phyloP scores from a whole-genome alignment of 2,113 vertebrate species.

The Colius striatus region DNA sequence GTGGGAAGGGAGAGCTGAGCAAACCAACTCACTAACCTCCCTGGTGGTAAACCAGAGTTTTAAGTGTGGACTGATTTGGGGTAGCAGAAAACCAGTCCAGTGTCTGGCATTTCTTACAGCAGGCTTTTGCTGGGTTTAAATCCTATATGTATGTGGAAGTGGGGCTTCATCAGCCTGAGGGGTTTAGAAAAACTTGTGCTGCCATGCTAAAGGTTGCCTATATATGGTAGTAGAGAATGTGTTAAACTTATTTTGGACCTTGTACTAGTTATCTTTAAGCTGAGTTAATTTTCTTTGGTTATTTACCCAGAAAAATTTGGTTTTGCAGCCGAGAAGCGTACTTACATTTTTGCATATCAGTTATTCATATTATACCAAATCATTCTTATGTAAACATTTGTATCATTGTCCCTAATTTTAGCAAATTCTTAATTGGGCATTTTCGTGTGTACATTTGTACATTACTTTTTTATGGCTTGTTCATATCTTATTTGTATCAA shows the following conservation, averaged over 20 bases:
- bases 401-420: not conserved
- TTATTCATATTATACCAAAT: accelerated
- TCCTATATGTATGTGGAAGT: not conserved
- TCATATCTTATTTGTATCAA: not conserved
- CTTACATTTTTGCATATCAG: not conserved
- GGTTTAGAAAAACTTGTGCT: not conserved
- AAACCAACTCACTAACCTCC: not conserved
- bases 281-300: not conserved
- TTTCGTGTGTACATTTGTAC: not conserved
- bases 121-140: not conserved
- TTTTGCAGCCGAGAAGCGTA: not conserved
- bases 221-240: not conserved
- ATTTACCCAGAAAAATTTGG: not conserved
- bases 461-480: not conserved
- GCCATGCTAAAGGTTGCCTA: not conserved
- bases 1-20: not conserved
- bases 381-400: not conserved
- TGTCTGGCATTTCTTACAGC: not conserved
- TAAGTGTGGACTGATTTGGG: not conserved
- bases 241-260: not conserved
- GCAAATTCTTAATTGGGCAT: not conserved
- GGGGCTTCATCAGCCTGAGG: not conserved
- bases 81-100: not conserved
- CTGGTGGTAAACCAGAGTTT: conserved; percentile 21
- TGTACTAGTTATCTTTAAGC: not conserved